A percentile compares a stretch with the other conserved stretches of the same genome.
phyloP scores from a whole-genome alignment of 2,888 invertebrate genomes.

The Iselma pallidipennis region DNA sequence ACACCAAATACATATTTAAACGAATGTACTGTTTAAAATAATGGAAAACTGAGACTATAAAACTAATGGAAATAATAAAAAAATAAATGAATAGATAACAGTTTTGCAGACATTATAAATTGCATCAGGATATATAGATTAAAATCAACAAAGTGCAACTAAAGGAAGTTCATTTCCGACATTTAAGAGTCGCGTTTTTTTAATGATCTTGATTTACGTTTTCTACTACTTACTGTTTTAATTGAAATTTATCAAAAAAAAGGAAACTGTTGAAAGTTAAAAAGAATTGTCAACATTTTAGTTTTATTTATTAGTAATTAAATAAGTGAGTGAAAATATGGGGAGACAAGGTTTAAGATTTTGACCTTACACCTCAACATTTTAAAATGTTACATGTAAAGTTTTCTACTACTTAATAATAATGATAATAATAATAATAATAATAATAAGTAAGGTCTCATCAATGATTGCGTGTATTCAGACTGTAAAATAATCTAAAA shows the following conservation, averaged over 20 bases:
- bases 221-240: neutral
- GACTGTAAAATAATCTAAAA: too few relatives aligned
- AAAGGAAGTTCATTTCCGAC: constrained; percentile 1
- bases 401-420: neutral
- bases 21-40: too few relatives aligned
- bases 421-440: neutral
- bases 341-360: neutral
- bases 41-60: too few relatives aligned
- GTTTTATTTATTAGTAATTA: too few relatives aligned
- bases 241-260: neutral
- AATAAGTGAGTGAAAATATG: neutral
- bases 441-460: neutral
- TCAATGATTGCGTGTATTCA: neutral
- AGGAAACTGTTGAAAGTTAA: too few relatives aligned
- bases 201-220: neutral
- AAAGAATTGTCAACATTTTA: too few relatives aligned
- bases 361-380: neutral
- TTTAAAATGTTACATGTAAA: neutral
- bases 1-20: too few relatives aligned
- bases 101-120: neutral
- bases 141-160: neutral
- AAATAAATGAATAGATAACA: too few relatives aligned
- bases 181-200: neutral
- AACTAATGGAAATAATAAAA: too few relatives aligned
- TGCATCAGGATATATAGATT: neutral